Conservation (phyloP, 92 coral and sea anemone species). For the Epizoanthus rinbou region DNA sequence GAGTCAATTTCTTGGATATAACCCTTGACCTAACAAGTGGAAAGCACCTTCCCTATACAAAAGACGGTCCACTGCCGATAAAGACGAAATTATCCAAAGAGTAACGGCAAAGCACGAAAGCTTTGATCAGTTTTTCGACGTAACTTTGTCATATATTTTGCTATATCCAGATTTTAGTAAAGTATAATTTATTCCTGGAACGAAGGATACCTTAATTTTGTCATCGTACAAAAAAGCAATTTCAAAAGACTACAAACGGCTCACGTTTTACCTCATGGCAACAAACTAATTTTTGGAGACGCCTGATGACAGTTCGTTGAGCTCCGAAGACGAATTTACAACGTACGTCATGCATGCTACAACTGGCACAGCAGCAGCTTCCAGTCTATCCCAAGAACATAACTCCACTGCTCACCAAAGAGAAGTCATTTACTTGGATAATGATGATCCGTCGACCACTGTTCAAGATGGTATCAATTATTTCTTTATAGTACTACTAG, state of each 20-base stretch:
- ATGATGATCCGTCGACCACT: conserved; percentile 14
- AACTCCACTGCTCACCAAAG: conserved; percentile 1
- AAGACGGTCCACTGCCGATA: conserved; percentile 31
- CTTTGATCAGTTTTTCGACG: conserved; percentile 66
- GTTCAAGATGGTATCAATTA: no score
- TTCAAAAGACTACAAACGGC: conserved; percentile 70
- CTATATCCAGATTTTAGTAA: conserved; percentile 79
- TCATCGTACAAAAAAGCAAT: conserved; percentile 59
- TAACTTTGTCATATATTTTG: conserved; percentile 52
- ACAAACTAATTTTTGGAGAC: conserved; percentile 24
- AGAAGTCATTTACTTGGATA: conserved; percentile 8
- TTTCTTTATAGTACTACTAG: no score
- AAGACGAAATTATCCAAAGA: conserved; percentile 59
- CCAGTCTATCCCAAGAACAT: neutral
- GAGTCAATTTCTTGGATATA: no score
- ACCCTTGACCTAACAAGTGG: no score
- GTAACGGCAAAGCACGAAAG: conserved; percentile 58
- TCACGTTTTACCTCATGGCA: conserved; percentile 65
- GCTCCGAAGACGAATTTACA: conserved; percentile 13
- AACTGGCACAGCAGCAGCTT: neutral
- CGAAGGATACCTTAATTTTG: conserved; percentile 58
- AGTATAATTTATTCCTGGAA: conserved; percentile 65
- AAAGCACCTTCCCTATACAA: no score
- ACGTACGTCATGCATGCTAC: conserved; percentile 7
- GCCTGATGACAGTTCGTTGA: neutral